Percentiles rank a stretch among this genome's conserved stretches.
Evolutionary conservation across 1,140 invertebrate species (phyloP).

Genomic region (Potamilus streckersoni): DNA sequence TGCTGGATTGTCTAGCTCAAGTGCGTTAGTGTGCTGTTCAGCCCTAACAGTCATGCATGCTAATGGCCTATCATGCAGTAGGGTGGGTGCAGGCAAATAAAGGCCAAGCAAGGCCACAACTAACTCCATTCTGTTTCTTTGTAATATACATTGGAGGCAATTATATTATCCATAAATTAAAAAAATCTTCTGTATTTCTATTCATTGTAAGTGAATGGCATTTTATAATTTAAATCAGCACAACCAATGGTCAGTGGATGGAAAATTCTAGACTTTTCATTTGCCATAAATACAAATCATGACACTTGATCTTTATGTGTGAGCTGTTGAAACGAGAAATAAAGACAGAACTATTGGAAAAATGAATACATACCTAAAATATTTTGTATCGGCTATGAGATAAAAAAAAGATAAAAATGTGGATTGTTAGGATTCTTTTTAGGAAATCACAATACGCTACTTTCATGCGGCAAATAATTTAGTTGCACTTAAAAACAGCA

Average conservation of each 20-base stretch:
- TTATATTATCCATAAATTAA: too few relatives aligned
- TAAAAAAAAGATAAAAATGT: not conserved
- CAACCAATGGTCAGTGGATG: too few relatives aligned
- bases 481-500: not conserved
- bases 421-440: not conserved
- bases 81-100: conserved; percentile 48
- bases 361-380: not conserved
- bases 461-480: conserved; percentile 1
- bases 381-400: not conserved
- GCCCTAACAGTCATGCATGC: conserved; percentile 84
- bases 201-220: not conserved
- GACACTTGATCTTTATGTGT: too few relatives aligned
- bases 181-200: not conserved
- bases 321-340: too few relatives aligned
- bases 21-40: conserved; percentile 94
- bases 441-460: not conserved
- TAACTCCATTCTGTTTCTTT: not conserved
- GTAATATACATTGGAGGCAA: not conserved
- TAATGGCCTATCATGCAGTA: conserved; percentile 68
- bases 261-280: too few relatives aligned
- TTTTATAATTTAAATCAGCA: too few relatives aligned
- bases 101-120: not conserved
- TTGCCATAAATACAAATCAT: too few relatives aligned
- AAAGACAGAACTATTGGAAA: too few relatives aligned
- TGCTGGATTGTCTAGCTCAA: conserved; percentile 96